phyloP scores from a whole-genome alignment of 1,140 invertebrate species.

The Hermetia illucens region DNA sequence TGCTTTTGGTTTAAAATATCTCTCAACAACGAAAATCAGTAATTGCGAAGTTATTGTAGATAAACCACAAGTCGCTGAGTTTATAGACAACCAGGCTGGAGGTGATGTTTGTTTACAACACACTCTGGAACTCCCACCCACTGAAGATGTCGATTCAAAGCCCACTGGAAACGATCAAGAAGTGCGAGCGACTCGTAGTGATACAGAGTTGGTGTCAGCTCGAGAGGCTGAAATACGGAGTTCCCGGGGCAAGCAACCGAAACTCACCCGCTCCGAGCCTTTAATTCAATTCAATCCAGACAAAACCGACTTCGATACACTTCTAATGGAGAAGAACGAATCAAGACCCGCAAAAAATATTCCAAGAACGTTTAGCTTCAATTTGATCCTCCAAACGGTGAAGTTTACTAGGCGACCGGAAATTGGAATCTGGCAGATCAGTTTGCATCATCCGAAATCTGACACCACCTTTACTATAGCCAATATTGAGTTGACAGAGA shows the following conservation, averaged over 20 bases:
- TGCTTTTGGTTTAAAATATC: background rate
- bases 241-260: background rate
- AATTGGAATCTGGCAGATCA: conserved; percentile 1
- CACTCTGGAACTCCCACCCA: background rate
- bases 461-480: background rate
- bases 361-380: conserved; percentile 1
- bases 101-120: background rate
- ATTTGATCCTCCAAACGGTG: background rate
- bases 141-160: too few species aligned
- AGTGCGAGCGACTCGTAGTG: background rate
- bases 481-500: background rate
- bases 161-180: background rate
- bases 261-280: background rate
- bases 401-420: background rate
- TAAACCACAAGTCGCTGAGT: background rate
- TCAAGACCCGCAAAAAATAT: background rate
- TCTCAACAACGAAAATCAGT: background rate
- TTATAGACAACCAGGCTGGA: background rate
- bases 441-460: background rate
- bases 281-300: background rate
- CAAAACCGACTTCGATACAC: background rate
- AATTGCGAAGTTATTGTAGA: background rate
- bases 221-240: background rate
- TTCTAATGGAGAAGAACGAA: background rate
- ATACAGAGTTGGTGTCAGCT: background rate